Percentiles rank a stretch among this genome's conserved stretches.
phyloP scores from a whole-genome alignment of 1,140 invertebrate species.

The Drosophila bocqueti region DNA sequence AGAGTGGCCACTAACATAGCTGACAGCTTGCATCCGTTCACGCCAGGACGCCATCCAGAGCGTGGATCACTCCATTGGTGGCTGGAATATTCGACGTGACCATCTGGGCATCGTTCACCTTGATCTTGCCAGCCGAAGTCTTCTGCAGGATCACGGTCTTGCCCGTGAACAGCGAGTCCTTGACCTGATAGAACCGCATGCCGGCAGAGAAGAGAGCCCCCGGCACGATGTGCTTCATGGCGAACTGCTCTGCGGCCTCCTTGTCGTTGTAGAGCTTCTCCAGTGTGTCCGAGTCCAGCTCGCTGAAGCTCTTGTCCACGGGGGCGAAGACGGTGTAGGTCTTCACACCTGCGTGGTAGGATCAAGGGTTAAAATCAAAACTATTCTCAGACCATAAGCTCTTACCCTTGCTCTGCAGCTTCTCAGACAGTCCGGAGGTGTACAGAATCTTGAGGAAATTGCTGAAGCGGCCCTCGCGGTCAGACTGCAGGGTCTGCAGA shows the following conservation, averaged over 20 bases:
- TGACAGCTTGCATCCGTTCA: constrained; percentile 46
- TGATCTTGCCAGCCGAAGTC: constrained; percentile 90
- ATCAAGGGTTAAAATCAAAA: background rate
- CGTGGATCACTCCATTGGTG: constrained; percentile 95
- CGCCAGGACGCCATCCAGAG: constrained; percentile 90
- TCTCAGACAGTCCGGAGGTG: constrained; percentile 90
- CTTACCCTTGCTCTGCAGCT: constrained; percentile 86
- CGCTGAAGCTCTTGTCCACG: constrained; percentile 91
- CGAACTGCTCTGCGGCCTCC: constrained; percentile 89
- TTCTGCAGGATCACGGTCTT: constrained; percentile 90
- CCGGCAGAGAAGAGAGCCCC: constrained; percentile 92
- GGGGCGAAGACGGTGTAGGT: constrained; percentile 95
- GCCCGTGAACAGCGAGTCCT: constrained; percentile 89
- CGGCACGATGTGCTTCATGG: constrained; percentile 91
- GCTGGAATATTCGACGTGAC: constrained; percentile 93
- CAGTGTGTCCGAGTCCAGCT: constrained; percentile 88
- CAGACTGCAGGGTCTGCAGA: constrained; percentile 92
- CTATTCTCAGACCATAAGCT: background rate
- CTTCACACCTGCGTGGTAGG: constrained; percentile 88
- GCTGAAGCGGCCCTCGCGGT: constrained; percentile 91
- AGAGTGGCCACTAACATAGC: constrained; percentile 19
- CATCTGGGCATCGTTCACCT: constrained; percentile 91
- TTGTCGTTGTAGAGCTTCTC: constrained; percentile 87
- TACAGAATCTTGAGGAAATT: constrained; percentile 91
- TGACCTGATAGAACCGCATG: constrained; percentile 93